Evolutionary conservation across 2,888 invertebrate species (phyloP), one percentile per base, ranked within the genome.

Genomic region (Masnerella sp.): DNA sequence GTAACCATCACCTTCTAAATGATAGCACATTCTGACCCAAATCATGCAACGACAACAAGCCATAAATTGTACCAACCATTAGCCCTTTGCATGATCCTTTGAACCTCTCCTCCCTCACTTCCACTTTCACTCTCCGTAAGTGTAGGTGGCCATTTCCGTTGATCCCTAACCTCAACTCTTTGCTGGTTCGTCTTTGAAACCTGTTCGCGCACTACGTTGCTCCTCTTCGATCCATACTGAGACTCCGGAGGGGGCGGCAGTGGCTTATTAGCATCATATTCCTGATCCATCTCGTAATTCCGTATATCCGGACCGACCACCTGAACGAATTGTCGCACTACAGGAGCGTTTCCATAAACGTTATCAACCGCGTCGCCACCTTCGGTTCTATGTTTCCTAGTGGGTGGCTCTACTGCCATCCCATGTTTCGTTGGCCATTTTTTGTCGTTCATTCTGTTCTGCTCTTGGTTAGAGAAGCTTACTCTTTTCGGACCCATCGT

Each of bases 101-200:
- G 92, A 67, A 93, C 90, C 87, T 93, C 93, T 2, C 92, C 92
- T 32, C 92, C 92, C 83, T 93, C 93, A 34, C 93, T 93, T 18
- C 92, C 93, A 82, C 92, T 92, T 84, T 93, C 93, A 71, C 92
- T 92, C 81, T 92, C 93, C 62, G 80, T 75, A 58, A 82, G 51
- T 4, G 77, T 76, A 20, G 79, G 54, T 17, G 75, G 72, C 79
- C 79, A 81, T 51, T 79, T 82, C 32, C 80, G 76, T 7, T 78
- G 77, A 47, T 78, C 70, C 28, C 32, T 32, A 18, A 71, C 75
- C 64, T 71, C 62, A 43, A 70, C 30, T 38, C 38, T 69, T 32
- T 25, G 51, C 11, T 22, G 52, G 14, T 32, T 54, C 1, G 3
- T 34, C 12, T 12, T 62, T 1, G 49, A n/a, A n/a, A 62, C 30